Evolutionary conservation across 1,140 invertebrate species (phyloP), one percentile per base, ranked within the genome.

Genomic region (Zaprionus africanus): DNA sequence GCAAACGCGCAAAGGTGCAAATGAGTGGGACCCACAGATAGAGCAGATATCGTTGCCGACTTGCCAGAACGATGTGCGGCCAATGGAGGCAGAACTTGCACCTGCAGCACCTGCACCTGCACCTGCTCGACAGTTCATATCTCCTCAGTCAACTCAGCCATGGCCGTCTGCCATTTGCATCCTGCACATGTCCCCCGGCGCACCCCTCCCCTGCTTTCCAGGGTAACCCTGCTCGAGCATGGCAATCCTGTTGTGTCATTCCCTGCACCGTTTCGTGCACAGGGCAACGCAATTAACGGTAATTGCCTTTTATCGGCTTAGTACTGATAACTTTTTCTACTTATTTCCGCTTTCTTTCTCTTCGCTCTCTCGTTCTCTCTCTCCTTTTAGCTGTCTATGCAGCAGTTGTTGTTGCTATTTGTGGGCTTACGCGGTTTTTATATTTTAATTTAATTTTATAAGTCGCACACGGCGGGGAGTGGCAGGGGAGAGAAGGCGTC

Each of bases 281-380:
- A 90, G 81, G 81, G 83, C 85, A 90, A 90, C 85, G 85, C 85
- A 90, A 90, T 90, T 90, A 90, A 90, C 82, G 79, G 79, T 90
- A 90, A 90, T 90, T 90, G 85, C 85, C 85, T 90, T 90, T 90
- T 90, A 90, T 90, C 85, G 86, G 85, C 85, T 90, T 90, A 90
- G 85, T 83, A 79, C 72, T 90, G 85, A 90, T 90, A 90, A 90
- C 72, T 90, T 87, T 63, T 67, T 66, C 49, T 68, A 26, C 26
- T 76, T 60, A 46, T 59, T 43, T 54, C 22, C 60, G 46, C 34
- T 60, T 65, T 36, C 41, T 59, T 43, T 51, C 1, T 28, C 46
- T 31, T 51, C 49, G 1, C 28, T 13, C 13, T 36, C 38, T 51
- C 26, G 15, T 22, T 15, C 49, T 26, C 53, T 41, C 57, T 54